Evolutionary conservation across 2,113 vertebrate genomes (phyloP), one percentile per base, ranked within the genome.

Genomic region (Phainopepla nitens): DNA sequence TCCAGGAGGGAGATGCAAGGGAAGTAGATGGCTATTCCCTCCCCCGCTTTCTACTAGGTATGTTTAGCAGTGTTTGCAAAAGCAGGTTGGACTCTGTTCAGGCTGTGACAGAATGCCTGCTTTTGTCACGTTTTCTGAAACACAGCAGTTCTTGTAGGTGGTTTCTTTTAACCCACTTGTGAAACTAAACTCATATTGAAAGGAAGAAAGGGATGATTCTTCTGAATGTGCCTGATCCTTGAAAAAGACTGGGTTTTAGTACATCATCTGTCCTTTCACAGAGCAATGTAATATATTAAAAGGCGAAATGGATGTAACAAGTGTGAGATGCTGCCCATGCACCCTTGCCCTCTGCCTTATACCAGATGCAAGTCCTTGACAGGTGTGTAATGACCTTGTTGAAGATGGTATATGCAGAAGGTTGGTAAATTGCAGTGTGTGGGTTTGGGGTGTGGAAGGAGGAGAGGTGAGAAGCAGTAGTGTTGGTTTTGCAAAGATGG

Each of bases 121-220:
- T 86, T 95, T 95, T 93, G 58, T 72, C 79, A 73, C 66, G 7
- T 86, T 85, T 93, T 58, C 54, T 91, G 51, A 85, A 88, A 79
- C 25, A 47, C 41, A 39, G 53, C 53, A 44, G 58, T 89, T 82
- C 33, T 76, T 94, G 84, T 91, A 90, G 84, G 90, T 91, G 73
- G 54, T 50, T 90, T 91, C 54, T 91, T 94, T 73, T 73, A 92
- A 88, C 71, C 62, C 68, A 51, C 75, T 80, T 90, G 82, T 68
- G 60, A 91, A 94, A 78, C 57, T 36, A 51, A 89, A 81, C 36
- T 91, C 1, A 1, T 44, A 18, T 62, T 90, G 41, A 60, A 53
- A 60, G 61, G 49, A 84, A 80, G 68, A 93, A 82, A 82, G 13
- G 28, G 22, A 33, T 64, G 28, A 60, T 71, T 91, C 73, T 87